phyloP scores from a whole-genome alignment of 2,113 vertebrate genomes.

The Urocitellus parryii region DNA sequence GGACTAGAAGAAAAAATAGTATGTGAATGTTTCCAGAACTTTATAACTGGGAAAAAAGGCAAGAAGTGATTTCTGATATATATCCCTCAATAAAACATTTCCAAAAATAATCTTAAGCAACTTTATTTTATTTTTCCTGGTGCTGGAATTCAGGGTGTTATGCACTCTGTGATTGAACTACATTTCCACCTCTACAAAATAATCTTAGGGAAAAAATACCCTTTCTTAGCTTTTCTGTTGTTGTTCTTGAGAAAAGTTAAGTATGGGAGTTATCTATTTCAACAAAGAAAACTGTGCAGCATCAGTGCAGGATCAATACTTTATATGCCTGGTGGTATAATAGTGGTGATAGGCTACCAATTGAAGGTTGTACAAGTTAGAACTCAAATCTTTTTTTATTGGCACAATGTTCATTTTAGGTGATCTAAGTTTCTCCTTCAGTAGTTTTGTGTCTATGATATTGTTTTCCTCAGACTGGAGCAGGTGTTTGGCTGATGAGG shows the following conservation, averaged over 20 bases:
- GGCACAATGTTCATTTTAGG: not conserved
- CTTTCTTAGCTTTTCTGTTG: conserved; percentile 24
- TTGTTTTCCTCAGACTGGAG: not conserved
- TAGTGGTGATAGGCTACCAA: not conserved
- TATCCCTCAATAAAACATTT: conserved; percentile 19
- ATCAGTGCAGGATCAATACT: not conserved
- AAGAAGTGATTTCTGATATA: not conserved
- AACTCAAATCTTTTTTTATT: conserved; percentile 32
- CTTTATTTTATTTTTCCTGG: not conserved
- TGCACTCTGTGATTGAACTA: not conserved
- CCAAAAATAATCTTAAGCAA: not conserved
- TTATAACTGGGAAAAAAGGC: not conserved
- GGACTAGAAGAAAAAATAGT: not conserved
- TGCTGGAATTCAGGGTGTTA: not conserved
- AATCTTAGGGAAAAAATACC: not conserved
- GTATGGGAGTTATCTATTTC: conserved; percentile 14
- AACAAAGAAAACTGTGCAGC: not conserved
- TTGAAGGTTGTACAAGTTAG: not conserved
- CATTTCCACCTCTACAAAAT: not conserved
- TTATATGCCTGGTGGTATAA: not conserved
- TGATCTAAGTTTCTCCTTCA: not conserved
- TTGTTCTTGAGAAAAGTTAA: conserved; percentile 23
- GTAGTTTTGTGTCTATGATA: not conserved
- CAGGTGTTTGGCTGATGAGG: not conserved
- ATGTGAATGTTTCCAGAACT: not conserved